phyloP scores from a whole-genome alignment of 2,888 invertebrate genomes.

The Podabrus alpinus region DNA sequence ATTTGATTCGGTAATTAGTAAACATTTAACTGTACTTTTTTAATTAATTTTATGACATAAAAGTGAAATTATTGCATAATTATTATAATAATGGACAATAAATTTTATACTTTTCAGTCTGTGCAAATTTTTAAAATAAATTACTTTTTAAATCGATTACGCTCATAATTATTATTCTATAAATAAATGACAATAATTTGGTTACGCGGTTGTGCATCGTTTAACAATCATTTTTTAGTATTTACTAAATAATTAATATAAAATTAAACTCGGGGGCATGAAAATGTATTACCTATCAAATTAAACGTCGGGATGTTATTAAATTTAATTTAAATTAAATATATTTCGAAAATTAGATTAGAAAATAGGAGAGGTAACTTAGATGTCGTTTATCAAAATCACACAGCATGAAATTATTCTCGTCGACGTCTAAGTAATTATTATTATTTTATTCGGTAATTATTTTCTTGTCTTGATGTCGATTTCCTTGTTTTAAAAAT shows the following conservation, averaged over 20 bases:
- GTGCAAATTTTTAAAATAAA: not conserved
- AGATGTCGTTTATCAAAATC: conserved; percentile 34
- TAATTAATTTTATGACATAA: not conserved
- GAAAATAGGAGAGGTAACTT: conserved; percentile 31
- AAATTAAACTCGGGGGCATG: conserved; percentile 22
- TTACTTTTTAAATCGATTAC: not conserved
- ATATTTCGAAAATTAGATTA: conserved; percentile 40
- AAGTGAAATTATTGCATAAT: not conserved
- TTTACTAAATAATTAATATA: conserved; percentile 25
- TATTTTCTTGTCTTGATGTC: not conserved
- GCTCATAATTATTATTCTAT: not conserved
- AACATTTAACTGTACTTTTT: conserved; percentile 6
- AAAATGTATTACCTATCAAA: conserved; percentile 38
- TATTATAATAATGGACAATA: not conserved
- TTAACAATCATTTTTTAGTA: conserved; percentile 12
- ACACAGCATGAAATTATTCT: conserved; percentile 35
- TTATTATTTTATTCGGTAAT: conserved; percentile 5
- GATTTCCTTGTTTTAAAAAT: not conserved
- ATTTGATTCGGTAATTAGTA: conserved; percentile 32
- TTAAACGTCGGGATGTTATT: conserved; percentile 37
- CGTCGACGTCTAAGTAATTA: conserved; percentile 25
- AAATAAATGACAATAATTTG: not conserved
- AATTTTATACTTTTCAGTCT: not conserved
- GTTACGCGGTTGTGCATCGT: conserved; percentile 7
- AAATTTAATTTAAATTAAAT: conserved; percentile 42